Evolutionary conservation across 2,888 invertebrate species (phyloP).

Genomic region (Trichopoda pennipes): DNA sequence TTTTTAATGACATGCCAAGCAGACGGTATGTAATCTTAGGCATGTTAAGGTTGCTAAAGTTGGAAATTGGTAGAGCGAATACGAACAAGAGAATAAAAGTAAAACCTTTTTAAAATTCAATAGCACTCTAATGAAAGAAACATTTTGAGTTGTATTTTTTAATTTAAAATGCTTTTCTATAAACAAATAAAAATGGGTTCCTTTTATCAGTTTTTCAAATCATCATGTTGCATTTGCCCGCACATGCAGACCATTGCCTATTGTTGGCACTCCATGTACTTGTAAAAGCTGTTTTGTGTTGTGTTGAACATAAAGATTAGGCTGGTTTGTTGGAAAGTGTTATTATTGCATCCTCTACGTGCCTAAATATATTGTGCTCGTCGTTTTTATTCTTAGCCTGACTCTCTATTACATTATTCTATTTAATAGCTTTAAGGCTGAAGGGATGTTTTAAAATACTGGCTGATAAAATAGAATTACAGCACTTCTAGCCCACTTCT

Average conservation of each 20-base stretch:
- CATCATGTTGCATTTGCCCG: constrained; percentile 10
- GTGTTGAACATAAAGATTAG: constrained; percentile 54
- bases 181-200: not conserved
- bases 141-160: constrained; percentile 33
- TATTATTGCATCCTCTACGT: constrained; percentile 61
- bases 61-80: not conserved
- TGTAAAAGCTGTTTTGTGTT: constrained; percentile 35
- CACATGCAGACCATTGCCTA: constrained; percentile 3
- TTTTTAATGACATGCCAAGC: constrained; percentile 59
- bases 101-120: constrained; percentile 26
- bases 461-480: constrained; percentile 52
- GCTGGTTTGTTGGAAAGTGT: constrained; percentile 38
- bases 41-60: too few relatives aligned
- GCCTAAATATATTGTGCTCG: constrained; percentile 57
- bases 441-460: constrained; percentile 22
- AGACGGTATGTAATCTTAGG: too few relatives aligned
- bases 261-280: constrained; percentile 47
- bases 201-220: constrained; percentile 13
- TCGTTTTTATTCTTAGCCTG: constrained; percentile 2
- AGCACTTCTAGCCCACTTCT: constrained; percentile 14
- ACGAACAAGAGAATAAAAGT: not conserved
- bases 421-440: constrained; percentile 32
- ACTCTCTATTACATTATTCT: constrained; percentile 8
- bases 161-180: constrained; percentile 39
- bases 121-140: constrained; percentile 12